A percentile compares a stretch with the other conserved stretches of the same genome.
Conservation (phyloP, 2,113 vertebrate genomes). For the Diphyllodes magnificus region DNA sequence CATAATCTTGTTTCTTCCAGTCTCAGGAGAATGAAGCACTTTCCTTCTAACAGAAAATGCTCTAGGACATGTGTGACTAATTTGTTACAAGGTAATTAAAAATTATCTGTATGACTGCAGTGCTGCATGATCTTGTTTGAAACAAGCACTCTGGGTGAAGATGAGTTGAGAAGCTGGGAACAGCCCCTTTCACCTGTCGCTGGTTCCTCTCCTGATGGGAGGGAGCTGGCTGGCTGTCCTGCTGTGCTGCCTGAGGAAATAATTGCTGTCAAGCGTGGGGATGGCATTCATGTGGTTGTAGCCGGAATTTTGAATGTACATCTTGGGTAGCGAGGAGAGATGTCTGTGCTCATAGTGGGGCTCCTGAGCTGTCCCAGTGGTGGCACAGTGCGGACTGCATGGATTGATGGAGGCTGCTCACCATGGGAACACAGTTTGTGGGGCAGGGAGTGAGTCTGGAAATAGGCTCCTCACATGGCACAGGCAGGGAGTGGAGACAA, state of each 20-base stretch:
- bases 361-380: background rate
- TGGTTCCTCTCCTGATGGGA: background rate
- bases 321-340: background rate
- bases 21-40: background rate
- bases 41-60: background rate
- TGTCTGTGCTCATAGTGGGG: background rate
- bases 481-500: background rate
- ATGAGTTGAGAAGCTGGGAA: background rate
- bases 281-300: accelerated
- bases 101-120: background rate
- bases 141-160: background rate
- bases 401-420: background rate
- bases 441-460: background rate
- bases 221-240: background rate
- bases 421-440: background rate
- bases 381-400: accelerated
- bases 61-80: background rate
- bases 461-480: accelerated
- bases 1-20: background rate
- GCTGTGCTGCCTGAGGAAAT: background rate
- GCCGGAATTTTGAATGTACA: background rate
- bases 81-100: slow-evolving; percentile 37
- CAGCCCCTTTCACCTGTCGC: background rate
- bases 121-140: background rate
- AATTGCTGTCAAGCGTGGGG: background rate